Conservation (phyloP, 1,140 invertebrate species). For the Zaprionus lachaisei region DNA sequence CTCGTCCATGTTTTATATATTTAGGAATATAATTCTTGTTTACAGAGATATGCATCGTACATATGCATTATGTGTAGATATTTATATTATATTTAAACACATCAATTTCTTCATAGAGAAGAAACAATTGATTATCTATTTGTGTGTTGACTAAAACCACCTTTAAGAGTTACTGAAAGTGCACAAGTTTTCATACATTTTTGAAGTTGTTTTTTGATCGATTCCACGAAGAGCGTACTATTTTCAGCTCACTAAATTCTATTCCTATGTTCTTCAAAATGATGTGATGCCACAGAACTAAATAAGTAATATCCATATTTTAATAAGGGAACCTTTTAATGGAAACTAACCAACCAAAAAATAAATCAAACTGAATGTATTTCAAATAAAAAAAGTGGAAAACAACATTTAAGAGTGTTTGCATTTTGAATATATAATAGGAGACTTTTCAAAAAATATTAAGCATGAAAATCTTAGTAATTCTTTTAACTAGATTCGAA, state of each 20-base stretch:
- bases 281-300: conserved; percentile 66
- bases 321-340: conserved; percentile 50
- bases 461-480: conserved; percentile 40
- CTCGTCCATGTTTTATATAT: conserved; percentile 70
- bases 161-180: conserved; percentile 36
- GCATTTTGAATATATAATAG: not conserved
- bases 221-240: conserved; percentile 23
- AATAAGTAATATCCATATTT: conserved; percentile 62
- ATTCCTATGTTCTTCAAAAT: conserved; percentile 58
- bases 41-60: conserved; percentile 11
- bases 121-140: conserved; percentile 26
- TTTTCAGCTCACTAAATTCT: conserved; percentile 24
- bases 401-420: not conserved
- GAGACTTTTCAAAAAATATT: conserved; percentile 16
- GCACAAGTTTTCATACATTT: conserved; percentile 38
- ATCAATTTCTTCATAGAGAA: conserved; percentile 19
- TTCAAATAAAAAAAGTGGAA: conserved; percentile 41
- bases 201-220: conserved; percentile 39
- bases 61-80: conserved; percentile 13
- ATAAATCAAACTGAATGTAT: conserved; percentile 30
- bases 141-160: conserved; percentile 35
- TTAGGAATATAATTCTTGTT: conserved; percentile 60
- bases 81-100: conserved; percentile 18
- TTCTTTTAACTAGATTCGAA: conserved; percentile 18
- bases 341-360: conserved; percentile 15